Percentiles rank a stretch among this genome's conserved stretches.
Conservation (phyloP, 2,113 vertebrate genomes). For the Panthera tigris region DNA sequence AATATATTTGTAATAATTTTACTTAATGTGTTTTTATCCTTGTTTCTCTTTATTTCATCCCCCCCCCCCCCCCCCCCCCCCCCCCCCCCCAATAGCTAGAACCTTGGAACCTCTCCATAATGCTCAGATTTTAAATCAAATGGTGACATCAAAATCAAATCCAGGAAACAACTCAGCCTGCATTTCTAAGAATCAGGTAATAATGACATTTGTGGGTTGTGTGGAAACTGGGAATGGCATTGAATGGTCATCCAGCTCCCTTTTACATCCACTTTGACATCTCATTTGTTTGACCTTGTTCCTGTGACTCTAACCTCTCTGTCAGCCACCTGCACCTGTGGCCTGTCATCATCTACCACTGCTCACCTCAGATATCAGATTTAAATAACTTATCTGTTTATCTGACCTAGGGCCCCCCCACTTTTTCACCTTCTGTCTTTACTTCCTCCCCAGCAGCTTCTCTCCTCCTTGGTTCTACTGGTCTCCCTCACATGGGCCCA, state of each 20-base stretch:
- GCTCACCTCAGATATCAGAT: neutral
- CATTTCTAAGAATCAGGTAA: conserved; percentile 77
- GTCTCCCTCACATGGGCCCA: neutral
- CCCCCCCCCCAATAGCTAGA: conserved; percentile 59
- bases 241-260: neutral
- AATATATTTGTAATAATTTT: conserved; percentile 36
- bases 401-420: neutral
- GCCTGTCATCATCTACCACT: neutral
- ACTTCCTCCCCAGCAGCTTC: neutral
- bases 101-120: conserved; percentile 80
- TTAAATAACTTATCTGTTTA: neutral
- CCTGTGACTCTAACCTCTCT: neutral
- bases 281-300: neutral
- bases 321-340: neutral
- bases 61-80: neutral
- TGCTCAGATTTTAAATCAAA: conserved; percentile 85
- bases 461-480: neutral
- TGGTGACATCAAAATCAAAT: conserved; percentile 64
- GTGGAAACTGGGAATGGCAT: neutral
- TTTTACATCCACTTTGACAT: neutral
- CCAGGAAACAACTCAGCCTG: conserved; percentile 41
- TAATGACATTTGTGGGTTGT: neutral
- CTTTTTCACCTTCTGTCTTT: neutral
- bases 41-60: conserved; percentile 26
- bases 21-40: conserved; percentile 16